These are phyloP conservation scores for Mus caroli DNA, from an alignment of 2,797 vertebrate species.

Conservation along the genomic window DNA sequence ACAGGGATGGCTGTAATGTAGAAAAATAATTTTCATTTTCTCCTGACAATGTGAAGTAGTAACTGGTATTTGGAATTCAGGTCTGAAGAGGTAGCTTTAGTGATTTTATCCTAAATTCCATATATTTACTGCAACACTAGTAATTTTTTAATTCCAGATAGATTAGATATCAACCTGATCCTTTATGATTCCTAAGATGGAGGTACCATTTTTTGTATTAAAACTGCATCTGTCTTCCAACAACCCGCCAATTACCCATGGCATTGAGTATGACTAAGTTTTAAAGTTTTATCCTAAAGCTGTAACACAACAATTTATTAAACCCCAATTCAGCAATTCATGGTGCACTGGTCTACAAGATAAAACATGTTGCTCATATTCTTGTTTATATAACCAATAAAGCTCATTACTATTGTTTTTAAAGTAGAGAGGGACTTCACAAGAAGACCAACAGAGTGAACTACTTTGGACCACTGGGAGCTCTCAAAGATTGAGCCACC, in stretches of 20 bases:
- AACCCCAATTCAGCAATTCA: neutral
- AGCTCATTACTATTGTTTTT: neutral
- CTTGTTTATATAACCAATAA: neutral
- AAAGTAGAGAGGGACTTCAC: no score
- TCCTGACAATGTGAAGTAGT: neutral
- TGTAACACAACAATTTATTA: neutral
- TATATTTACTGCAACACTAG: neutral
- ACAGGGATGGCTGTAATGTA: neutral
- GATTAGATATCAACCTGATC: neutral
- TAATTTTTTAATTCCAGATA: neutral
- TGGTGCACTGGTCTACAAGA: neutral
- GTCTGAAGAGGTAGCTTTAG: neutral
- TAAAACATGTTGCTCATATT: neutral
- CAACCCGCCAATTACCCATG: neutral
- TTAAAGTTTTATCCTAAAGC: neutral
- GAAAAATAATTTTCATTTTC: neutral
- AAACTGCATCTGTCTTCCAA: neutral
- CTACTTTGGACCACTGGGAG: neutral
- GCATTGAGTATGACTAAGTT: neutral
- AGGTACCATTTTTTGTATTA: neutral
- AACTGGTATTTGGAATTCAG: neutral
- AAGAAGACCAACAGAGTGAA: neutral
- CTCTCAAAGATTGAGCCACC: neutral
- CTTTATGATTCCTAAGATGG: neutral
- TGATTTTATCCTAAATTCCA: neutral